Evolutionary conservation across 2,888 invertebrate genomes (phyloP), one percentile per base, ranked within the genome.

Genomic region (Hypolimnas misippus): DNA sequence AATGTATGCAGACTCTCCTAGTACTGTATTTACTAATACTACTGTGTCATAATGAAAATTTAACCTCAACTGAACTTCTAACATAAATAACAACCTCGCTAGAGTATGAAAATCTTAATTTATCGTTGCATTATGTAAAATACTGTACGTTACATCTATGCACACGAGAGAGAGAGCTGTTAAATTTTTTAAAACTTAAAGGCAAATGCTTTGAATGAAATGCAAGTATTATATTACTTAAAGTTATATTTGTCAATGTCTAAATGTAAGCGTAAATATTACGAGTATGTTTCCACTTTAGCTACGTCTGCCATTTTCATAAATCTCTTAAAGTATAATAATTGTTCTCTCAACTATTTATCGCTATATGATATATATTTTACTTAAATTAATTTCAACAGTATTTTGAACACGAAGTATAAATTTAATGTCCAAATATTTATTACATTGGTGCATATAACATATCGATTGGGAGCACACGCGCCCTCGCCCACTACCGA

Each of bases 401-500:
- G 38, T 12, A 57, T 38, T 40, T 58, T 51, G 51, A 58, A 51
- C 40, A 40, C 14, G 21, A 25, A 58, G 16, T 44, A 44, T 46
- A 12, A 46, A 21, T 19, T 46, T 19, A 21, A 46, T 5, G 12
- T 46, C 17, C 8, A 40, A 3, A 14, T 31, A 52, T 33, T 8
- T 17, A 29, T 29, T 55, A 17, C 10, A 25, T 10, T 19, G 35
- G 46, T 59, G 52, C 58, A 55, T 59, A 55, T 51, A 44, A 56
- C 29, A 49, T 66, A 63, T 66, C 61, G 63, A 66, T 63, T 58
- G 49, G 31, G 14, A 42, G 40, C n/a, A n/a, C n/a, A n/a, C n/a
- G n/a, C 19, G 33, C 29, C 55, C 57, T 55, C 61, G 52, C 59
- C 44, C 38, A 40, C 53, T 50, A 35, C 49, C 54, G 46, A 50